Evolutionary conservation across 2,113 vertebrate species (phyloP).

Genomic region (Gobio gobio): DNA sequence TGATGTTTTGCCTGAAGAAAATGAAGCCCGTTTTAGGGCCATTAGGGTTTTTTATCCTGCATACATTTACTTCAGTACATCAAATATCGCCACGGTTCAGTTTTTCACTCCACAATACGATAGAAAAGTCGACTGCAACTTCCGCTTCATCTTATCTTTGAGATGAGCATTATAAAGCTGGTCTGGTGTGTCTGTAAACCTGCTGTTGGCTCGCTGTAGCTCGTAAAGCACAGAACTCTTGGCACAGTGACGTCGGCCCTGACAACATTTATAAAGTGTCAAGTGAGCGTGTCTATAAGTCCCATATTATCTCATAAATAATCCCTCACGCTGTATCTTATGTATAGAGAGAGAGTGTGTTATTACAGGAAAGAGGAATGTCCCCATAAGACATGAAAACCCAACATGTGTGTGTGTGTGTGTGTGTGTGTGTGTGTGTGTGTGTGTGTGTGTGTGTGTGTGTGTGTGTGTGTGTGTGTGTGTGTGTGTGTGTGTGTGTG

Average conservation of each 20-base stretch:
- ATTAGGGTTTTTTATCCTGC: too few species aligned
- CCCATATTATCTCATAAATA: constrained; percentile 58
- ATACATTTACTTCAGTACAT: too few species aligned
- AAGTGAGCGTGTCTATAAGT: constrained; percentile 57
- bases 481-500: too few species aligned
- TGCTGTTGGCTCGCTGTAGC: constrained; percentile 43
- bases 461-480: too few species aligned
- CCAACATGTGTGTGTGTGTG: too few species aligned
- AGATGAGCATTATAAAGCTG: constrained; percentile 40
- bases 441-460: too few species aligned
- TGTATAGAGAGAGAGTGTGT: too few species aligned
- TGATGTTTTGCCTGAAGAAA: background rate
- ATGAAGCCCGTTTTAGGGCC: background rate
- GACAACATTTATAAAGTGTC: constrained; percentile 46
- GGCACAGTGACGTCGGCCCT: constrained; percentile 13
- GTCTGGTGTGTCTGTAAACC: constrained; percentile 14
- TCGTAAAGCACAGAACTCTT: constrained; percentile 46
- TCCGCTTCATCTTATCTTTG: background rate
- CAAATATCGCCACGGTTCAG: too few species aligned
- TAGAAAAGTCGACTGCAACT: too few species aligned
- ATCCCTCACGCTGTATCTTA: constrained; percentile 59
- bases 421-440: too few species aligned
- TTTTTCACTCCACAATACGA: too few species aligned
- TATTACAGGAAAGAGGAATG: background rate
- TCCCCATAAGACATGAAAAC: too few species aligned